A percentile compares a stretch with the other conserved stretches of the same genome.
Evolutionary conservation across 2,797 vertebrate species (phyloP).

Genomic region (Epinephelus coioides): DNA sequence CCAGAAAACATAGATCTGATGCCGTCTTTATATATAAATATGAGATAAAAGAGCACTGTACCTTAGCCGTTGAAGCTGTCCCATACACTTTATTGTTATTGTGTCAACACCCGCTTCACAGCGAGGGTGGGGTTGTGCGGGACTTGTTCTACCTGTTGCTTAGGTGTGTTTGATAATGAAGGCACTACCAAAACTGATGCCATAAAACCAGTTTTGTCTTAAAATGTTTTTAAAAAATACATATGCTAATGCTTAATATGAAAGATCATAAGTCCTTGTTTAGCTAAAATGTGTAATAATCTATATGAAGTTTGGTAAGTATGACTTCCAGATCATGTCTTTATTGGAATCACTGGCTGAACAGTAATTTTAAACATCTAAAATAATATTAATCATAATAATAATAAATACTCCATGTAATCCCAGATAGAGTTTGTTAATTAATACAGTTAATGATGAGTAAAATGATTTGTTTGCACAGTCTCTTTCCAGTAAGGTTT

Average conservation of each 20-base stretch:
- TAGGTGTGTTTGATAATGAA: neutral
- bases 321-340: neutral
- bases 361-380: neutral
- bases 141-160: conserved; percentile 42
- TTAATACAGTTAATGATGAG: too few species aligned
- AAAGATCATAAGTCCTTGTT: neutral
- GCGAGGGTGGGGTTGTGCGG: neutral
- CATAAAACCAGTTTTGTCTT: too few species aligned
- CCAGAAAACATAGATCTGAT: neutral
- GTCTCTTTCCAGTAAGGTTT: neutral
- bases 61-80: conserved; percentile 12
- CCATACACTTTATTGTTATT: neutral
- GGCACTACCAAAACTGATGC: too few species aligned
- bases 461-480: too few species aligned
- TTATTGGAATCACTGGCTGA: neutral
- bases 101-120: neutral
- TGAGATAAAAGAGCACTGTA: conserved; percentile 11
- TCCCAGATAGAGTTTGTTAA: neutral
- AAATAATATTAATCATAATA: too few species aligned
- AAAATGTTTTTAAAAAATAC: too few species aligned
- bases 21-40: too few species aligned
- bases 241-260: too few species aligned
- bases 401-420: neutral
- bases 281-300: neutral
- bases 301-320: neutral